Base-by-base conservation (phyloP, 2,797 vertebrate species). In the Sternotherus odoratus region DNA sequence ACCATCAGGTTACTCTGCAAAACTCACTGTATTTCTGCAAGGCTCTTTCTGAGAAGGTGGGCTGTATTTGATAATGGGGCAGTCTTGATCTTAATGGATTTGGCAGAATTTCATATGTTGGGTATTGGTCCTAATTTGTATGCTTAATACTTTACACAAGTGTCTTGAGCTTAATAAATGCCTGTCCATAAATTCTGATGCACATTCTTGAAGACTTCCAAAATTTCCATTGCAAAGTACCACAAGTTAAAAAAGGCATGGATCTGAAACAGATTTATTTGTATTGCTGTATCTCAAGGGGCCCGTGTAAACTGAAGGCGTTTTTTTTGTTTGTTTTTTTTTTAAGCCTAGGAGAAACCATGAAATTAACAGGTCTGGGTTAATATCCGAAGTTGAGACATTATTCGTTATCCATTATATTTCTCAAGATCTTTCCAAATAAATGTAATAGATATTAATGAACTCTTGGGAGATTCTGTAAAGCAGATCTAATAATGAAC, bases 241-340 rank as follows among this genome's bases (percentile, higher is more conserved):
- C 39, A 72, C 26, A 4, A 12, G 33, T 69, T 66, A 57, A 82
- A 90, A 82, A 80, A 26, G 83, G 66, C 89, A 74, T 66, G 30
- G 3, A 51, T 86, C 33, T 77, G 5, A 3, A 2, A 16, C 6
- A 5, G 21, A 13, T 36, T 30, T 69, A 69, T 86, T 83, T 53
- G 74, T 36, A 66, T 66, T 66, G 36, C 63, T 66, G 19, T 36
- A 66, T 36, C 17, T 39, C n/a, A 66, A 66, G 19, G 19, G n/a
- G 10, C 63, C 63, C 8, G 6, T 66, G 21, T 66, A 36, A 66
- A 66, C 21, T 66, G 63, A 66, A 36, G 19, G n/a, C 11, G 2
- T 19, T 66, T 66, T 60, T 60, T 66, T n/a, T n/a, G n/a, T n/a
- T n/a, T n/a, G n/a, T n/a, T n/a, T n/a, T n/a, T n/a, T n/a, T 60